These are phyloP conservation scores for Sussaba pulchella DNA, from an alignment of 2,888 invertebrate genomes.

Conservation along the genomic window DNA sequence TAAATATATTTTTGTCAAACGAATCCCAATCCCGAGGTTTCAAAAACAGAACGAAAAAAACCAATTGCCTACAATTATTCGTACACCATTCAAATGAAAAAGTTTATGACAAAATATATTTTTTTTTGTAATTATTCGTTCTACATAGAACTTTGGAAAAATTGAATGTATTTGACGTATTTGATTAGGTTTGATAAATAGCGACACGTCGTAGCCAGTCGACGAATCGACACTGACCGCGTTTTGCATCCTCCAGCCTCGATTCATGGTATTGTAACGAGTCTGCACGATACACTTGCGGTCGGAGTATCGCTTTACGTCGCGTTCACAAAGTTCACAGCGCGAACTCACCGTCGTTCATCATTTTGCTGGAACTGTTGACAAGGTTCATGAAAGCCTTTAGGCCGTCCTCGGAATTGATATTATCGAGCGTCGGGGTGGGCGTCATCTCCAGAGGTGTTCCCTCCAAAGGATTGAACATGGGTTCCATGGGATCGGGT, in stretches of 20 bases:
- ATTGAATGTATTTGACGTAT: neutral
- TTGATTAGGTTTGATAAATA: neutral
- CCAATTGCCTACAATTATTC: too few relatives aligned
- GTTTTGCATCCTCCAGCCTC: neutral
- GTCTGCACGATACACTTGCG: slow-evolving; percentile 38
- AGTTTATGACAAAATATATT: too few relatives aligned
- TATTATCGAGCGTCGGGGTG: slow-evolving; percentile 76
- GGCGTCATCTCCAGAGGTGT: slow-evolving; percentile 76
- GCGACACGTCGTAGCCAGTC: neutral
- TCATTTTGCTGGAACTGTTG: slow-evolving; percentile 80
- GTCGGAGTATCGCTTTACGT: slow-evolving; percentile 36
- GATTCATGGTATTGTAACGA: neutral
- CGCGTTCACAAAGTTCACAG: neutral
- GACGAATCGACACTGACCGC: slow-evolving; percentile 10
- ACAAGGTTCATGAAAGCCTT: slow-evolving; percentile 81
- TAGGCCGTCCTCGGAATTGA: slow-evolving; percentile 80
- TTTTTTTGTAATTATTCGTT: too few relatives aligned
- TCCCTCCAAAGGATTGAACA: slow-evolving; percentile 77
- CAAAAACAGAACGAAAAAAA: too few relatives aligned
- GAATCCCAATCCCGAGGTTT: too few relatives aligned
- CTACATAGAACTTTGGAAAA: too few relatives aligned
- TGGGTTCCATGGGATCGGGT: slow-evolving; percentile 73
- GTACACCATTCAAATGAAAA: too few relatives aligned
- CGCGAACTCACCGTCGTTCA: slow-evolving; percentile 79
- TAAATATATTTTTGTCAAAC: too few relatives aligned